phyloP scores from a whole-genome alignment of 2,888 invertebrate species.

The Syrphus vitripennis region DNA sequence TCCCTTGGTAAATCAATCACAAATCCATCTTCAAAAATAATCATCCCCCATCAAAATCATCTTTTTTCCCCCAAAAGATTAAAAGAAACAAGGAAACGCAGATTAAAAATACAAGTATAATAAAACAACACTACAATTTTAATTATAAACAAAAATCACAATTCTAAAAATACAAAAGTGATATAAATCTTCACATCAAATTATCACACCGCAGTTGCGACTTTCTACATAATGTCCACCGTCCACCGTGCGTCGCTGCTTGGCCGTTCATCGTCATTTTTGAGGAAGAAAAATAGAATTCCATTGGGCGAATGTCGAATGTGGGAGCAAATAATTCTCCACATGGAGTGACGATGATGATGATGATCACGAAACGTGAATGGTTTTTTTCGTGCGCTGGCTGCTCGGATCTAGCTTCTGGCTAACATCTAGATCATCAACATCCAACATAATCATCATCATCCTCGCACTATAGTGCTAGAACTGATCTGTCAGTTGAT shows the following conservation, averaged over 20 bases:
- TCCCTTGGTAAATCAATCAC: slow-evolving; percentile 53
- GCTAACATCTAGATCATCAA: too few relatives aligned
- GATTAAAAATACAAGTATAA: slow-evolving; percentile 1
- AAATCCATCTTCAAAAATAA: slow-evolving; percentile 31
- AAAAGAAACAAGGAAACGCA: background rate
- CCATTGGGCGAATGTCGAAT: background rate
- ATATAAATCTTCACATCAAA: slow-evolving; percentile 47
- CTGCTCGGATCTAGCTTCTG: slow-evolving; percentile 14
- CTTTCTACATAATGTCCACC: background rate
- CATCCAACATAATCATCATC: slow-evolving; percentile 36
- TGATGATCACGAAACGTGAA: slow-evolving; percentile 39
- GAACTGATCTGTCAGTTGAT: slow-evolving; percentile 21
- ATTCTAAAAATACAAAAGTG: slow-evolving; percentile 40
- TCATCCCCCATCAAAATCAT: slow-evolving; percentile 34
- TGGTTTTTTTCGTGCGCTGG: slow-evolving; percentile 27
- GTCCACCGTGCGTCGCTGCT: background rate
- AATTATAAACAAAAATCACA: slow-evolving; percentile 46
- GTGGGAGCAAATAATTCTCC: background rate
- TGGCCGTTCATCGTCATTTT: slow-evolving; percentile 5
- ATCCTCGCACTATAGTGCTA: background rate
- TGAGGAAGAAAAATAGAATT: slow-evolving; percentile 5
- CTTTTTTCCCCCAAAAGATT: background rate
- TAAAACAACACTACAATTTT: slow-evolving; percentile 34
- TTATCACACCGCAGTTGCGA: slow-evolving; percentile 32
- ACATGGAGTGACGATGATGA: slow-evolving; percentile 47